phyloP scores from a whole-genome alignment of 2,113 vertebrate species.

The Chionomys nivalis region DNA sequence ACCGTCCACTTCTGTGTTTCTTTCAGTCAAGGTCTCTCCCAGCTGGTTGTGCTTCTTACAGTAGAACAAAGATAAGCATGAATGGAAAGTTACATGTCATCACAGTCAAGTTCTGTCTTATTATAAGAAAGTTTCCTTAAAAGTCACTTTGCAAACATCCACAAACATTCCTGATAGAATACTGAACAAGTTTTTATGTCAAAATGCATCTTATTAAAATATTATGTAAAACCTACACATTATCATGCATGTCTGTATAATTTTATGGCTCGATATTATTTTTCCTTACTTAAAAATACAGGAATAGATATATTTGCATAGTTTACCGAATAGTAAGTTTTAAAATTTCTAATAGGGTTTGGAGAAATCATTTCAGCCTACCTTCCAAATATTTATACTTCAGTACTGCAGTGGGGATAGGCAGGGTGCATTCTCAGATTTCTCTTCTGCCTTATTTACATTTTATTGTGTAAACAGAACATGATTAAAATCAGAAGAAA shows the following conservation, averaged over 20 bases:
- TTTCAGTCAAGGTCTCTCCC: neutral
- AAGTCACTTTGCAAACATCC: neutral
- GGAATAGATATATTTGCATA: neutral
- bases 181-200: slow-evolving; percentile 18
- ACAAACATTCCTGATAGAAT: neutral
- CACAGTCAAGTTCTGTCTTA: neutral
- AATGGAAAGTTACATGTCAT: neutral
- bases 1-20: neutral
- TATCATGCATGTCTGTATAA: neutral
- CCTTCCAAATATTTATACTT: neutral
- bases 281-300: neutral
- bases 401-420: neutral
- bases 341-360: slow-evolving; percentile 2
- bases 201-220: neutral
- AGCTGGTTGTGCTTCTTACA: neutral
- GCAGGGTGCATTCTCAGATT: neutral
- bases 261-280: neutral
- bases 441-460: slow-evolving; percentile 1
- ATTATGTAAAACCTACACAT: neutral
- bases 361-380: neutral
- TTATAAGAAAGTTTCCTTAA: neutral
- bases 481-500: neutral
- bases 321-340: slow-evolving; percentile 15
- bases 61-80: neutral
- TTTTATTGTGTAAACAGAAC: neutral